phyloP scores from a whole-genome alignment of 2,113 vertebrate species.

The Paraplagusia blochii region DNA sequence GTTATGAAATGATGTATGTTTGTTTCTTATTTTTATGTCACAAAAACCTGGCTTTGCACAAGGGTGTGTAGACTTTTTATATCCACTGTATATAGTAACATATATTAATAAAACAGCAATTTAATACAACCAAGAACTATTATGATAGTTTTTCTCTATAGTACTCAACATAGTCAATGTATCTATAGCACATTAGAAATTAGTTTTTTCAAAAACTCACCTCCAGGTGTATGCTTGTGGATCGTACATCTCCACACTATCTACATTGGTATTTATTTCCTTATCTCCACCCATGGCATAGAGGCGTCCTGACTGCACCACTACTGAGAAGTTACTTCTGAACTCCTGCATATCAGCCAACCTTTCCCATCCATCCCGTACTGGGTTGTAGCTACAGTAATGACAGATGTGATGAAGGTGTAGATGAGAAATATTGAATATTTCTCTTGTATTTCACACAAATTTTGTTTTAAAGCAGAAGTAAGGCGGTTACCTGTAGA shows the following conservation, averaged over 20 bases:
- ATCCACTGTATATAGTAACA: too few species aligned
- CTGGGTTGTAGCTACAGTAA: slow-evolving; percentile 61
- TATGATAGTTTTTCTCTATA: too few species aligned
- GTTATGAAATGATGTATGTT: too few species aligned
- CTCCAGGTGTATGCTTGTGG: slow-evolving; percentile 68
- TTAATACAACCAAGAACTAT: too few species aligned
- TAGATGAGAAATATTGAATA: background rate
- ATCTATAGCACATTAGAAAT: too few species aligned
- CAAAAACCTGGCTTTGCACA: too few species aligned
- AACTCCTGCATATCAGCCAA: slow-evolving; percentile 72
- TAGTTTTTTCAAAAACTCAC: too few species aligned
- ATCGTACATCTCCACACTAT: slow-evolving; percentile 75
- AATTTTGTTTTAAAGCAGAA: background rate
- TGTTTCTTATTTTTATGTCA: too few species aligned
- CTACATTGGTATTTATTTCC: slow-evolving; percentile 68
- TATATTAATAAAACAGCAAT: too few species aligned
- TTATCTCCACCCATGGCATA: slow-evolving; percentile 76
- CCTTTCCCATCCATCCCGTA: slow-evolving; percentile 61
- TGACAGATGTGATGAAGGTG: background rate
- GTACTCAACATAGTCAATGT: too few species aligned
- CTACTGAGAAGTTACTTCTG: slow-evolving; percentile 72
- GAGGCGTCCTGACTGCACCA: slow-evolving; percentile 45
- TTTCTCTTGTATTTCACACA: background rate
- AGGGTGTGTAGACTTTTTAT: too few species aligned
- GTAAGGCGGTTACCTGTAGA: slow-evolving; percentile 77